These are phyloP conservation scores for Anthophora plumipes DNA, from an alignment of 2,888 invertebrate species.

Conservation along the genomic window DNA sequence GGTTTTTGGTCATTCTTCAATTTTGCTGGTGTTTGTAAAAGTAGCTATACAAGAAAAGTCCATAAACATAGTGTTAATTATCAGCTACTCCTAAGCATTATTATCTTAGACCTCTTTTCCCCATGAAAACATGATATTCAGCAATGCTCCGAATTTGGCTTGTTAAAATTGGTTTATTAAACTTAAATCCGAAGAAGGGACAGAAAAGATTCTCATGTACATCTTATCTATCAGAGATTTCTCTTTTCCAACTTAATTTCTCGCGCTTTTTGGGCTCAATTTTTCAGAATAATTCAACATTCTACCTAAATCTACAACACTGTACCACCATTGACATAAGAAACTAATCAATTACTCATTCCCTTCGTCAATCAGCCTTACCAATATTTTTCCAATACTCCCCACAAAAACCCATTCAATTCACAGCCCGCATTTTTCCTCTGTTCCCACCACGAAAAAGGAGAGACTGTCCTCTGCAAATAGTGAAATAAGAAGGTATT, in stretches of 20 bases:
- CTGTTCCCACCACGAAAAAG: not conserved
- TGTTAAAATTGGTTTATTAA: not conserved
- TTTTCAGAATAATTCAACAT: not conserved
- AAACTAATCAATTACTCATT: not conserved
- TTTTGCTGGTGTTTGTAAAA: no score
- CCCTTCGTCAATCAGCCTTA: not conserved
- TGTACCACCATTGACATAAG: not conserved
- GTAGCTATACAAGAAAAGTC: no score
- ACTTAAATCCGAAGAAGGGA: no score
- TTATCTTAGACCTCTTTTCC: no score
- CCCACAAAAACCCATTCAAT: not conserved
- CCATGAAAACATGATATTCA: no score
- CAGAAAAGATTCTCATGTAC: no score
- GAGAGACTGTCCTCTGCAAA: not conserved
- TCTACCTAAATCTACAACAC: not conserved
- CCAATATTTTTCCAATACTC: not conserved
- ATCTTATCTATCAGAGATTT: no score
- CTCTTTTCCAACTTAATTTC: no score
- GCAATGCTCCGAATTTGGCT: not conserved
- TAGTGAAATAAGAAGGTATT: not conserved
- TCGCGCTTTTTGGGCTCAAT: no score
- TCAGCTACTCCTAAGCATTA: no score
- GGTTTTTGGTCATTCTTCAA: no score
- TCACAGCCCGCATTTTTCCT: not conserved
- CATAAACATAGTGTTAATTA: no score